These are phyloP conservation scores for Myiagra hebetior DNA, from an alignment of 2,113 vertebrate species.

Conservation along the genomic window DNA sequence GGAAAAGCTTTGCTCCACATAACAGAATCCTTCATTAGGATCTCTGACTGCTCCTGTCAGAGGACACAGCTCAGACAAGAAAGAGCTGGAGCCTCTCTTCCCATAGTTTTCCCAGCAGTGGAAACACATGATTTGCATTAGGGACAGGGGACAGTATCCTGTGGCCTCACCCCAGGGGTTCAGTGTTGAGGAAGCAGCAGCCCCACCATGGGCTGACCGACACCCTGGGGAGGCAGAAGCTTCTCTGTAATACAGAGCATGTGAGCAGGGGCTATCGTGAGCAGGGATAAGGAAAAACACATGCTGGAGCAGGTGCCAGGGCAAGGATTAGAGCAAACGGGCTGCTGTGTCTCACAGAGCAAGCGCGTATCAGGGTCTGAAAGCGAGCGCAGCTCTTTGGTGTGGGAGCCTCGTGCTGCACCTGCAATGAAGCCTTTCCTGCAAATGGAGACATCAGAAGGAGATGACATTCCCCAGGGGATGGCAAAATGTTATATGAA, in stretches of 20 bases:
- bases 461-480: background rate
- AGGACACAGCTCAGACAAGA: background rate
- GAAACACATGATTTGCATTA: background rate
- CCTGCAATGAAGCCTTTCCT: background rate
- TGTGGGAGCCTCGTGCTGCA: background rate
- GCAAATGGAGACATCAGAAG: constrained; percentile 46
- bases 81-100: background rate
- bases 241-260: background rate
- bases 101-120: background rate
- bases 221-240: background rate
- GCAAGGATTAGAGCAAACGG: background rate
- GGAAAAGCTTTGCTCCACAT: background rate
- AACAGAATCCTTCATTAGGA: background rate
- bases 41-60: background rate
- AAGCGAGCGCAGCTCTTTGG: background rate
- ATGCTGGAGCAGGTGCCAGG: background rate
- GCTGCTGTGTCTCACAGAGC: background rate
- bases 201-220: fast-evolving
- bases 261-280: background rate
- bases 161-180: background rate
- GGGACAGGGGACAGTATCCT: background rate
- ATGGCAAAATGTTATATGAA: constrained; percentile 41
- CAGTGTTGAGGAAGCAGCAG: background rate
- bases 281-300: background rate
- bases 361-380: background rate